Conservation (phyloP, 2,888 invertebrate genomes). For the Ennomos fuscantarius region DNA sequence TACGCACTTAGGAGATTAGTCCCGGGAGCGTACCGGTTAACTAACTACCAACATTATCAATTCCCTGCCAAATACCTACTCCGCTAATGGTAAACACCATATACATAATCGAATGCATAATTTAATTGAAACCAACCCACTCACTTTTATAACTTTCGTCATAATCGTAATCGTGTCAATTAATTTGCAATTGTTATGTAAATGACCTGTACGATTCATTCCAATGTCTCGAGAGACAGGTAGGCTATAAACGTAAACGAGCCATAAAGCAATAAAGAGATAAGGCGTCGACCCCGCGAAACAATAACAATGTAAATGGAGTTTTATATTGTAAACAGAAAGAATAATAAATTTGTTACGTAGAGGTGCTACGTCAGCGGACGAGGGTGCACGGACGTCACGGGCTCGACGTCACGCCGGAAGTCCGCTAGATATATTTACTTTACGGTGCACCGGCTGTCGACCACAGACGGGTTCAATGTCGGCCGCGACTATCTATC, state of each 20-base stretch:
- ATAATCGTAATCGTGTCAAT: slow-evolving; percentile 34
- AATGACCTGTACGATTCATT: slow-evolving; percentile 33
- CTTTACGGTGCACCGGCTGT: slow-evolving; percentile 53
- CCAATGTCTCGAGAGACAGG: slow-evolving; percentile 48
- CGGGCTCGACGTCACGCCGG: slow-evolving; percentile 77
- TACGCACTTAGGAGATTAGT: slow-evolving; percentile 84
- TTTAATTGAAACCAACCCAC: slow-evolving; percentile 14
- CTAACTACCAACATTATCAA: slow-evolving; percentile 60
- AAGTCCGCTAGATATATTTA: slow-evolving; percentile 80
- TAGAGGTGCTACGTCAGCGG: slow-evolving; percentile 65
- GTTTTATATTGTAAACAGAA: slow-evolving; percentile 83
- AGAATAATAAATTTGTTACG: slow-evolving; percentile 74
- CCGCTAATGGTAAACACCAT: slow-evolving; percentile 27
- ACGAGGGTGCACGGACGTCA: slow-evolving; percentile 57
- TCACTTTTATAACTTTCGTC: slow-evolving; percentile 16
- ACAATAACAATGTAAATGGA: slow-evolving; percentile 79
- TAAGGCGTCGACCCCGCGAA: slow-evolving; percentile 76
- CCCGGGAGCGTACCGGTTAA: slow-evolving; percentile 74
- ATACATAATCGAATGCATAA: slow-evolving; percentile 15
- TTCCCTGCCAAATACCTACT: slow-evolving; percentile 47
- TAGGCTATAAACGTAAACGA: slow-evolving; percentile 59
- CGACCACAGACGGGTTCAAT: slow-evolving; percentile 74
- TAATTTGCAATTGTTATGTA: slow-evolving; percentile 38
- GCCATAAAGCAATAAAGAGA: slow-evolving; percentile 75
- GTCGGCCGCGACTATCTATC: slow-evolving; percentile 78